Conservation (phyloP, 2,113 vertebrate species). For the Silurus glanis region DNA sequence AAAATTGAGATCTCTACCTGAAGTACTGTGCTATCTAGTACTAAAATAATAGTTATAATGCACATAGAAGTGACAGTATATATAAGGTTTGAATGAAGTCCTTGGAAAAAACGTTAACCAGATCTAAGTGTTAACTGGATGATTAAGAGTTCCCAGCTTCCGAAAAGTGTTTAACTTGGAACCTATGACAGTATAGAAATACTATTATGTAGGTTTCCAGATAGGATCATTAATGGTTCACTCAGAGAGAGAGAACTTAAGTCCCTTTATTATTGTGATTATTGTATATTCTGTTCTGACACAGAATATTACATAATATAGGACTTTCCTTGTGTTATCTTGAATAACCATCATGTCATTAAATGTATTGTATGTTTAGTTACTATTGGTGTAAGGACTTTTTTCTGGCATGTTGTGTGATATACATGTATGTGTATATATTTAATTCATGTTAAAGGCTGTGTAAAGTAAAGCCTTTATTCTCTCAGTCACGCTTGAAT, state of each 20-base stretch:
- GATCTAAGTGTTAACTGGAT: not conserved
- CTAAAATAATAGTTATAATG: not conserved
- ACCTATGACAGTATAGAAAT: not conserved
- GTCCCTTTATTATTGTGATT: not conserved
- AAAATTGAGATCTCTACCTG: not conserved
- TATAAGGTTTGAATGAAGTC: not conserved
- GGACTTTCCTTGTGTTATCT: not conserved
- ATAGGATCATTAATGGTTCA: not conserved
- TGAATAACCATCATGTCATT: not conserved
- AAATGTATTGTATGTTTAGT: not conserved
- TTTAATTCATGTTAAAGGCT: constrained; percentile 25
- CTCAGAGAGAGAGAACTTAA: not conserved
- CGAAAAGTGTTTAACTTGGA: not conserved
- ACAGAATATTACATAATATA: not conserved
- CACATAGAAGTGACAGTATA: not conserved
- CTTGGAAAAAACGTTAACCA: not conserved
- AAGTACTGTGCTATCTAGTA: not conserved
- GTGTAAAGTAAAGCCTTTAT: constrained; percentile 42
- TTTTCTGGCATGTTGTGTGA: not conserved
- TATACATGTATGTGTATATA: constrained; percentile 6
- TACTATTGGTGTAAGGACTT: not conserved
- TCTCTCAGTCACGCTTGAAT: constrained; percentile 46
- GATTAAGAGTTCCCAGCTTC: constrained; percentile 18
- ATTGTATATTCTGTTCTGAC: not conserved
- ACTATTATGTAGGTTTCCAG: not conserved